Percentiles rank a stretch among this genome's conserved stretches.
Conservation (phyloP, 2,113 vertebrate genomes). For the Varanus salvator region DNA sequence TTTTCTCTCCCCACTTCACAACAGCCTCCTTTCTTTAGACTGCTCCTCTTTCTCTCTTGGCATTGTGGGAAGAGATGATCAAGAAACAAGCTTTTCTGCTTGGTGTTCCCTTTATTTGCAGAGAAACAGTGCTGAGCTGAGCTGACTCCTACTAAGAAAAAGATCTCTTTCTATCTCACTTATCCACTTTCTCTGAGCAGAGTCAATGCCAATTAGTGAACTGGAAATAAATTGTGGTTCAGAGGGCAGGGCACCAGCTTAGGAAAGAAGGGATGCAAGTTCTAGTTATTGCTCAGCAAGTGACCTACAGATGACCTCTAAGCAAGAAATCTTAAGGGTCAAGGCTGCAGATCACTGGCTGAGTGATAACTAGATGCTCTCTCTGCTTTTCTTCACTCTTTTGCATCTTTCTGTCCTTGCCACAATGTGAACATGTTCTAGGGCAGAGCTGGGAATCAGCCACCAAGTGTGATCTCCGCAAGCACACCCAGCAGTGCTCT, state of each 20-base stretch:
- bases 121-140: constrained; percentile 16
- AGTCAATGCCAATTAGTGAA: constrained; percentile 34
- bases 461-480: not conserved
- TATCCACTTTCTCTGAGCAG: not conserved
- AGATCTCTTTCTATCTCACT: not conserved
- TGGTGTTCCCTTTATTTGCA: constrained; percentile 10
- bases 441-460: not conserved
- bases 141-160: constrained; percentile 25
- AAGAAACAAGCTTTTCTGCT: not conserved
- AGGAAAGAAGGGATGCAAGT: not conserved
- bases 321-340: constrained; percentile 1
- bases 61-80: not conserved
- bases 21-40: not conserved
- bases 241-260: constrained; percentile 18
- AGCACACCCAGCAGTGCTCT: not conserved
- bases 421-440: not conserved
- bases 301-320: not conserved
- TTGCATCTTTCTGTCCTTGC: not conserved
- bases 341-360: constrained; percentile 4
- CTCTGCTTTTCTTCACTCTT: not conserved
- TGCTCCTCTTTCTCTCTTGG: not conserved
- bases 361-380: not conserved
- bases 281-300: constrained; percentile 22
- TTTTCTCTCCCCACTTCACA: not conserved
- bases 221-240: constrained; percentile 22